These are phyloP conservation scores for Erythrocebus patas DNA, from an alignment of 2,113 vertebrate genomes.

Conservation along the genomic window DNA sequence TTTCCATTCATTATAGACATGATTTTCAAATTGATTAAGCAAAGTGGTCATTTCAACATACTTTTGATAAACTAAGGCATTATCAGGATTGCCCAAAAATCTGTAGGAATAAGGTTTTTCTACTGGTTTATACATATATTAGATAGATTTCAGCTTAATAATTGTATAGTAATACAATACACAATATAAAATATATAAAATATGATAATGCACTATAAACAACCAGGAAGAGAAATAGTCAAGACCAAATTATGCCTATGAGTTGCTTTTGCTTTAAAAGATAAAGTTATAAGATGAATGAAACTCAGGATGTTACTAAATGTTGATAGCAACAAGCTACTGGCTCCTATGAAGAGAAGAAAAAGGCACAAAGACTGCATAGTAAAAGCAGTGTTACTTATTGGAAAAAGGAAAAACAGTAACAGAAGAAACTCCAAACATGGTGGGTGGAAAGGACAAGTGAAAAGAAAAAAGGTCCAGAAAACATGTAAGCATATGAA, in stretches of 20 bases:
- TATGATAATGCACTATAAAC: background rate
- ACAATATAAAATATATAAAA: background rate
- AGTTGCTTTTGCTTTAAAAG: slow-evolving; percentile 7
- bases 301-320: background rate
- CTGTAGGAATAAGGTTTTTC: slow-evolving; percentile 66
- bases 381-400: background rate
- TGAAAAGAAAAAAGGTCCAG: background rate
- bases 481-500: background rate
- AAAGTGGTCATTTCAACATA: slow-evolving; percentile 83
- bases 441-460: background rate
- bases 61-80: slow-evolving; percentile 79
- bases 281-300: background rate
- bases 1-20: slow-evolving; percentile 84
- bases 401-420: background rate
- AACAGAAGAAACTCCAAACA: background rate
- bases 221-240: background rate
- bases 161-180: background rate
- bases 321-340: background rate
- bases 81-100: slow-evolving; percentile 75
- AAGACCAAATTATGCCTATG: background rate
- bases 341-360: background rate
- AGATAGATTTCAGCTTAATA: background rate
- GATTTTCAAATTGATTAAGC: slow-evolving; percentile 83
- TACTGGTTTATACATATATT: background rate
- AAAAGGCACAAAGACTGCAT: background rate